Conservation (phyloP, 2,113 vertebrate genomes). For the Microtus ochrogaster region DNA sequence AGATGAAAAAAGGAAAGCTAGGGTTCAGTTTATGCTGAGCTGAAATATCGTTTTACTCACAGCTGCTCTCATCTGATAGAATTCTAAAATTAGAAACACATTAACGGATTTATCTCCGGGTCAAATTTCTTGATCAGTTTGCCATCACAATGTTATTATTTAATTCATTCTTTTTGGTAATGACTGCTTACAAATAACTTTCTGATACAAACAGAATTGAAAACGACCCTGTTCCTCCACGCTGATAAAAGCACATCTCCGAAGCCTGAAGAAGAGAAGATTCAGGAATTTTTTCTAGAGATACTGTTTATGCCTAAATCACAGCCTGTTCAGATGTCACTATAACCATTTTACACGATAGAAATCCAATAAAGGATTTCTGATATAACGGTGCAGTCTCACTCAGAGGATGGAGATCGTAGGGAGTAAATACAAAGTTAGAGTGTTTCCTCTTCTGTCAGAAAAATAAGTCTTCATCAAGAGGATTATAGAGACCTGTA, state of each 20-base stretch:
- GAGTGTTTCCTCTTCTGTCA: neutral
- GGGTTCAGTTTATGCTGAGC: constrained; percentile 39
- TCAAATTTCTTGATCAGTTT: constrained; percentile 73
- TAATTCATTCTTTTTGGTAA: constrained; percentile 56
- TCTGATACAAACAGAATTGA: constrained; percentile 22
- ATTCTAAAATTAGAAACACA: constrained; percentile 85
- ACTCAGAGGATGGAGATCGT: neutral
- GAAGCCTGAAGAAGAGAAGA: neutral
- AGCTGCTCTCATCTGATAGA: constrained; percentile 70
- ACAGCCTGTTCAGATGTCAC: neutral
- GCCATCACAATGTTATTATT: constrained; percentile 56
- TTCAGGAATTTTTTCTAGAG: neutral
- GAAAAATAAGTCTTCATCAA: constrained; percentile 29
- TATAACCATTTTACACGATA: neutral
- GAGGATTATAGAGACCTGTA: neutral
- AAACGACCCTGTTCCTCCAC: neutral
- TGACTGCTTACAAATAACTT: constrained; percentile 50
- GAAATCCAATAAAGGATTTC: neutral
- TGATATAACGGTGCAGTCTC: neutral
- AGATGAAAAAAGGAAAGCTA: constrained; percentile 34
- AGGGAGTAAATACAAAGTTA: constrained; percentile 26
- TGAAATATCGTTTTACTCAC: constrained; percentile 77
- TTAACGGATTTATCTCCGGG: constrained; percentile 83
- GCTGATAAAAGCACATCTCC: neutral
- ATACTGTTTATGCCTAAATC: neutral